Evolutionary conservation across 1,140 invertebrate genomes (phyloP).

Genomic region (Calliphora vicina): DNA sequence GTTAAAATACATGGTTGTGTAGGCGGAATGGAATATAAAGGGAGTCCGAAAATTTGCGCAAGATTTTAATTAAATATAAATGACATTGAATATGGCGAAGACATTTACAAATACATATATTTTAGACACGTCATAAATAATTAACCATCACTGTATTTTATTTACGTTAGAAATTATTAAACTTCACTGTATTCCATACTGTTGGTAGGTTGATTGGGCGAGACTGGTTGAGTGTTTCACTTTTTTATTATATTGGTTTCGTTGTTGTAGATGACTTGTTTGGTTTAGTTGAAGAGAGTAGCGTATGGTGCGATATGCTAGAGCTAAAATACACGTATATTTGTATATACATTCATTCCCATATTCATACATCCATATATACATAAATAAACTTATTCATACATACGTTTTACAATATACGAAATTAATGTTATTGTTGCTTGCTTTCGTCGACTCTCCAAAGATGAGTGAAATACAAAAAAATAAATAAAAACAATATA

Average conservation of each 20-base stretch:
- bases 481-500: slow-evolving; percentile 12
- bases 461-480: background rate
- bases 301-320: background rate
- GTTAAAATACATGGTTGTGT: no score
- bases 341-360: no score
- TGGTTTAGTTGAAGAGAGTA: slow-evolving; percentile 3
- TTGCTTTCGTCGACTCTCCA: slow-evolving; percentile 10
- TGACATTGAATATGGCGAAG: no score
- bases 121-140: no score
- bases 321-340: background rate
- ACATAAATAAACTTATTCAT: background rate
- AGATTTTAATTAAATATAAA: no score
- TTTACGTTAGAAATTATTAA: no score
- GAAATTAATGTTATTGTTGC: no score
- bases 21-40: no score
- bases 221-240: background rate
- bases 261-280: background rate
- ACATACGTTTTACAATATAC: background rate
- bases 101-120: no score
- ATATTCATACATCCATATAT: background rate
- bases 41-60: no score
- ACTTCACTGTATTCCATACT: background rate
- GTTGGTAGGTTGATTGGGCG: background rate
- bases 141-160: background rate
- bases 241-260: background rate